Base-by-base conservation (phyloP, 2,113 vertebrate genomes). In the Chaetops frenatus region DNA sequence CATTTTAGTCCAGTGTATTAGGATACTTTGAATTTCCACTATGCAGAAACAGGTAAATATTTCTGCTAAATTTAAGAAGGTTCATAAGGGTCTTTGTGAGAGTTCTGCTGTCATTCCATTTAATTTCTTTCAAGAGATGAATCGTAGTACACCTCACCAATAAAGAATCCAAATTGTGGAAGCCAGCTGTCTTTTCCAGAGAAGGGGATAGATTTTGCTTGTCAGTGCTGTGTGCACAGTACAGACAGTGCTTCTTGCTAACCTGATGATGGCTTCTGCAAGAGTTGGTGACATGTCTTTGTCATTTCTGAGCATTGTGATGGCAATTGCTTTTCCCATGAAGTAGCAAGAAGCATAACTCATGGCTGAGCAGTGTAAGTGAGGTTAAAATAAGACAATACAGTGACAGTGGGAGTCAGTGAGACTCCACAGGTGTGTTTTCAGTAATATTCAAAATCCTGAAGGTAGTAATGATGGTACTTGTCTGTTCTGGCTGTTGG, bases 401-500 rank as follows among this genome's bases (percentile, higher is more conserved):
- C 2, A 9, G 45, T 11, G 8, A 7, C 24, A 72, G 58, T 56
- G 50, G 28, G 28, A 38, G 5, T 50, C 16, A 11, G 27, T 20
- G 35, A 35, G 25, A 11, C 40, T 65, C 31, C 9, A 1, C 38
- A 58, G 42, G 3, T 35, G 7, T 0, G 1, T 25, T 83, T 27
- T 27, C n/a, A 36, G 36, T 24, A 8, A 23, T 2, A 1, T 31
- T 50, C 9, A 11, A 38, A 11, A 4, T 22, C 0, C 42, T 85
- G 42, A 57, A 74, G 20, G 15, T n/a, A 7, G 24, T 48, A 23
- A 48, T n/a, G 23, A 8, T 77, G 13, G n/a, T 31, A 2, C 54
- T 45, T 3, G 0, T 12, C 40, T 53, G 24, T 5, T 71, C 27
- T 42, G 50, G 27, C 78, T 74, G 10, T 81, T 0, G 0, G 40